Percentiles rank a stretch among this genome's conserved stretches.
These are phyloP conservation scores for Platycercus adscitus DNA, from an alignment of 2,113 vertebrate genomes.

Conservation along the genomic window DNA sequence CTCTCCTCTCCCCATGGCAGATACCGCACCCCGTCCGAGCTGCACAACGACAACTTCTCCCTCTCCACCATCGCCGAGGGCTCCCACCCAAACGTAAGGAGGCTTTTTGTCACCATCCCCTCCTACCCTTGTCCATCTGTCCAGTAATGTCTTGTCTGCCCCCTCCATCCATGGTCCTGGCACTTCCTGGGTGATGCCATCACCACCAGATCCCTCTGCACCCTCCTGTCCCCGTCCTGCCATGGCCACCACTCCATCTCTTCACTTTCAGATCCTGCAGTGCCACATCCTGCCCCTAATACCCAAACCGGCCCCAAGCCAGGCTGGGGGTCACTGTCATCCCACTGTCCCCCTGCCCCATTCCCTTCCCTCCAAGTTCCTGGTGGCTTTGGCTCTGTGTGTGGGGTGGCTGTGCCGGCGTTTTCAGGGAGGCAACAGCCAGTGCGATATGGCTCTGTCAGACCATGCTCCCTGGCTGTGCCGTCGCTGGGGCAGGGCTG, in stretches of 20 bases:
- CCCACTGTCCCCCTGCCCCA: rapidly evolving
- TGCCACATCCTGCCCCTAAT: neutral
- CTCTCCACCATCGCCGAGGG: slow-evolving; percentile 99
- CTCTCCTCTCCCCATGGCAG: slow-evolving; percentile 75
- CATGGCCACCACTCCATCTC: rapidly evolving
- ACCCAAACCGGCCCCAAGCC: neutral
- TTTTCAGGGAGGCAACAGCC: neutral
- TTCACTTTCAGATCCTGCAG: neutral
- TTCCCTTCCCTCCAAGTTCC: neutral
- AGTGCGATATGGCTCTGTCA: rapidly evolving
- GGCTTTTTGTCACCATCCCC: slow-evolving; percentile 79
- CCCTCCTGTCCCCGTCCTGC: neutral
- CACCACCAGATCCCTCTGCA: neutral
- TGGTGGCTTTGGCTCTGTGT: rapidly evolving
- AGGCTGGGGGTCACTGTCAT: neutral
- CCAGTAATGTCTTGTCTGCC: slow-evolving; percentile 79
- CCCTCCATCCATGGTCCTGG: rapidly evolving
- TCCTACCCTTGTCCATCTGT: slow-evolving; percentile 87
- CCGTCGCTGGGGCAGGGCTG: neutral
- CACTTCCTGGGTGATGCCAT: neutral
- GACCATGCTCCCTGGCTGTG: rapidly evolving
- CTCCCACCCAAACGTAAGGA: slow-evolving; percentile 99
- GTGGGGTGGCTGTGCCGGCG: rapidly evolving
- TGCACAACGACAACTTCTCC: slow-evolving; percentile 99
- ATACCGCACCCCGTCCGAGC: slow-evolving; percentile 94